Base-by-base conservation (phyloP, 2,888 invertebrate genomes). In the Tridacna gigas region DNA sequence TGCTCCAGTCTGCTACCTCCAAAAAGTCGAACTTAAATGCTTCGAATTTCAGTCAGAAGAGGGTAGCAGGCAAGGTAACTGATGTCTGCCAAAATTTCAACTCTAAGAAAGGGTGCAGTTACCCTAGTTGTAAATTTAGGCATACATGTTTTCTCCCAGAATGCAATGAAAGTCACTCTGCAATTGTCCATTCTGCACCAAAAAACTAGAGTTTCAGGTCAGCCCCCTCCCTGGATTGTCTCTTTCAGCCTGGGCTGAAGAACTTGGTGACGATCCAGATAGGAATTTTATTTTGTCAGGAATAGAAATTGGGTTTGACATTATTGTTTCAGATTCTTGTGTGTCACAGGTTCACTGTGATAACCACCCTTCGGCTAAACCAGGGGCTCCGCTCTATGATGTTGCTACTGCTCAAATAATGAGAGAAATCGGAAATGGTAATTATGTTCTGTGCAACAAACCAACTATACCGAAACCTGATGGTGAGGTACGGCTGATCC, bases 331-430 rank as follows among this genome's bases (percentile, higher is more conserved):
- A 13, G 37, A 67, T 45, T 3, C 67, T 28, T 13, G 15, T 20
- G 37, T 45, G 0, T 11, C 45, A n/a, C 45, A 5, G 37, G 67
- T 67, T 1, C 20, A 5, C 2, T 45, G 67, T 20, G 37, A 67
- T 4, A 67, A 67, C 37, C 67, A 67, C 12, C 67, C 67, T 15
- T 67, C 67, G 4, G 67, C 67, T 28, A 67, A 7, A 9, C 37
- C 37, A 1, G 3, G 7, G 4, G 22, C 2, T 22, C 63, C 63
- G 3, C 22, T 63, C 2, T 63, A 63, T 63, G 20, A 20, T 63
- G 3, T 3, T 0, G 63, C 63, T 9, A n/a, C 63, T 3, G 4
- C 66, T 20, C 66, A 66, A 25, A 9, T 66, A 1, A 26, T 28
- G 28, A 9, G 1, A 15, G 66, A 66, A 66, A 26, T 66, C 7